Evolutionary conservation across 1,140 invertebrate species (phyloP), one percentile per base, ranked within the genome.

Genomic region (Ericerus pela): DNA sequence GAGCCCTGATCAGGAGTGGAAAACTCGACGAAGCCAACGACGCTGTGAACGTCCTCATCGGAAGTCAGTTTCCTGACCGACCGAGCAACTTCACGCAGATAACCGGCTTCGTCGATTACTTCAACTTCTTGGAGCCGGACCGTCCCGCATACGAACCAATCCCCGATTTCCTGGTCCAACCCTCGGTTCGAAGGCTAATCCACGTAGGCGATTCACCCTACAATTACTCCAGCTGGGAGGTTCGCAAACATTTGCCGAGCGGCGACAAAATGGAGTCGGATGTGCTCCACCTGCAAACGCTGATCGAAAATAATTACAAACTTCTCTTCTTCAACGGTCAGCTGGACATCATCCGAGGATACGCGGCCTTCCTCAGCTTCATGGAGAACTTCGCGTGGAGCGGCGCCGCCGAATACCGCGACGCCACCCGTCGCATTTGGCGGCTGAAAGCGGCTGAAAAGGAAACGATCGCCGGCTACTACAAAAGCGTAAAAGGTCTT

Each of bases 241-340:
- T n/a, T n/a, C n/a, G n/a, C n/a, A 81, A 88, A 63, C 61, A 72
- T 8, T 72, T 84, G 66, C 66, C 95, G 5, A 75, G 79, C 36
- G 65, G 72, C 20, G 91, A 96, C 72, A 73, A 95, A 0, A 88
- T 93, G 81, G 75, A 88, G 62, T 86, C 84, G 0, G 78, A 88
- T 18, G 81, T 82, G 36, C 79, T 79, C 1, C 82, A 81, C 77
- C 70, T 94, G 51, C 72, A 76, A 5, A 78, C 82, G 54, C 67
- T 94, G 0, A 57, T 78, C 72, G 61, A 78, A 64, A n/a, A 78
- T 64, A 53, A 77, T 55, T 88, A 87, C 62, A 76, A 76, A 65
- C 77, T 84, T 2, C 70, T 85, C 5, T 73, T 85, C 41, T 92
- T 89, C 65, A 89, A 80, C 63, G 63, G 63, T 14, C 85, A 90